Evolutionary conservation across 1,140 invertebrate genomes (phyloP), one percentile per base, ranked within the genome.

Genomic region (Neuroterus valhalla): DNA sequence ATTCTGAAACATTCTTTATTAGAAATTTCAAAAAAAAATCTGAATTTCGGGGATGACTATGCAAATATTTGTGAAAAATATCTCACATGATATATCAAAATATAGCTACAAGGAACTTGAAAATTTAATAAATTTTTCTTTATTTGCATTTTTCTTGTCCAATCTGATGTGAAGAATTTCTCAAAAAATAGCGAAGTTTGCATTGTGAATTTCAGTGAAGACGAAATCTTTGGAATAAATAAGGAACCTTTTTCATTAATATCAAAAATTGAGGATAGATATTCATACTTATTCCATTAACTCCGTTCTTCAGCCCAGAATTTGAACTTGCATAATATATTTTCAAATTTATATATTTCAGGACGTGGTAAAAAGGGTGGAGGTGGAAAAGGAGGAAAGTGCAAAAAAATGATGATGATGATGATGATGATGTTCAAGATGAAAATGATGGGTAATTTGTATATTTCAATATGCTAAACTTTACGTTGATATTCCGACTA

Each of bases 381-480:
- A 71, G 83, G 85, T 15, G 89, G 89, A 10, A 90, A 91, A 6
- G 89, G 89, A 10, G 90, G 91, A 6, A 91, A 88, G 74, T 92
- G 91, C 72, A 92, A 92, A 83, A 93, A 92, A 81, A 93, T 92
- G 90, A 93, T 92, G 92, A 93, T 92, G 92, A 91, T 90, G 86
- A 91, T 90, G 73, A 85, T 92, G 83, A 91, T 91, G 89, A 91
- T 90, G 76, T 86, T 91, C 82, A 93, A 92, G 82, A 92, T 92
- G 91, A 93, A 92, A 77, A 76, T 92, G 4, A 91, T 93, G 90
- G 91, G 91, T 91, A 90, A 90, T n/a, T 19, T 11, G 78, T n/a
- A 62, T 52, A 52, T 19, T 71, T 12, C 66, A 23, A 76, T 11
- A 44, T 38, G 3, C 31, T 38, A 38, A 8, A 38, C 0, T 10